phyloP scores from a whole-genome alignment of 2,113 vertebrate species.

The Cynocephalus volans region DNA sequence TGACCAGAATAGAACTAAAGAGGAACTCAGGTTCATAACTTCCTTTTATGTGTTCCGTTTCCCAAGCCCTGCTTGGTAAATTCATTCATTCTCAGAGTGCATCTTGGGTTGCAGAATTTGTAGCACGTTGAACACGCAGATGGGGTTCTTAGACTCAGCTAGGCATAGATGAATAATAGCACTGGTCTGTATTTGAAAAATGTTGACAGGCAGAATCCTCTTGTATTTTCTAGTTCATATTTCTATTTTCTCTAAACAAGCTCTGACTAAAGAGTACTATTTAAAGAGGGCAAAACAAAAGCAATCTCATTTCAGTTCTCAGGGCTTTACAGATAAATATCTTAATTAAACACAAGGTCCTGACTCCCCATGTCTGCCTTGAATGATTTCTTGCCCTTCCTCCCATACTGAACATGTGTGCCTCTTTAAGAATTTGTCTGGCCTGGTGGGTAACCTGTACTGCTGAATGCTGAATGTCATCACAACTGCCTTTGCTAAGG shows the following conservation, averaged over 20 bases:
- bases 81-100: not conserved
- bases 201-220: not conserved
- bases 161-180: not conserved
- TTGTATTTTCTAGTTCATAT: constrained; percentile 24
- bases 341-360: constrained; percentile 42
- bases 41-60: not conserved
- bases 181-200: not conserved
- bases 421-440: not conserved
- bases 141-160: not conserved
- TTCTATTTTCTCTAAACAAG: constrained; percentile 58
- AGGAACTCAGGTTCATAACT: not conserved
- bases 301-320: not conserved
- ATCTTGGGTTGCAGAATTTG: not conserved
- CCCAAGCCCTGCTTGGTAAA: not conserved
- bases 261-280: not conserved
- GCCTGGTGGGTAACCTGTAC: not conserved
- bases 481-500: not conserved
- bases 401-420: not conserved
- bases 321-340: constrained; percentile 24
- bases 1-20: not conserved
- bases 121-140: not conserved
- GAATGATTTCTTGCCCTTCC: constrained; percentile 33
- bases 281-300: constrained; percentile 13
- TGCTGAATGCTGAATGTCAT: not conserved
- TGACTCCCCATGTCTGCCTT: not conserved